Evolutionary conservation across 2,113 vertebrate genomes (phyloP), one percentile per base, ranked within the genome.

Genomic region (Elaphurus davidianus): DNA sequence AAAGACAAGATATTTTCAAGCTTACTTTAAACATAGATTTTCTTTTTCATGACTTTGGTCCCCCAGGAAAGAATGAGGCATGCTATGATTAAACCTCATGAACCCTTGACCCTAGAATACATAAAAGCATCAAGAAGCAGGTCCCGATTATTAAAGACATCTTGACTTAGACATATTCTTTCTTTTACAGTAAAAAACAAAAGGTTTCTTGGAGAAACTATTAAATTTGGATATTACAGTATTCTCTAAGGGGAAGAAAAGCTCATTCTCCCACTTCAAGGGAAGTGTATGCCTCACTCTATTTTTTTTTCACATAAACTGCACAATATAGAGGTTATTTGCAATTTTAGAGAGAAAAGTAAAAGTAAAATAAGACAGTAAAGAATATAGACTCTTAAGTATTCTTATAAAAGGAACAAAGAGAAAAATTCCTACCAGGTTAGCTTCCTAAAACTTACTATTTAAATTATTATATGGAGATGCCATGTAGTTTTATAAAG

Each of bases 151-250:
- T 64, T 94, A 97, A 96, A 84, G 30, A 92, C 92, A 85, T 82
- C 82, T 92, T 92, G 76, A 94, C 52, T 71, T 43, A 96, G 59
- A 89, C 84, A 96, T 45, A 92, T 90, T 97, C 52, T 84, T 97
- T 62, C 21, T 91, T 96, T 96, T 92, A 94, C 33, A 79, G 17
- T 54, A 74, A 96, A 79, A 83, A 82, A 87, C 79, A 83, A 98
- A 86, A 60, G 40, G 0, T 94, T 95, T 87, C 40, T 92, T 96
- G n/a, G 81, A 57, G 16, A 82, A 30, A 11, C 30, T 74, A 59
- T 91, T 95, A 96, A 90, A 87, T 16, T 12, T 96, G 59, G 87
- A 79, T 40, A 74, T 90, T 92, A 54, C 57, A 87, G 7, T 86
- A 14, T 43, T 92, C 86, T 82, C 28, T 67, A 90, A 36, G 17